These are phyloP conservation scores for Mellivora capensis DNA, from an alignment of 2,113 vertebrate species.

Conservation along the genomic window DNA sequence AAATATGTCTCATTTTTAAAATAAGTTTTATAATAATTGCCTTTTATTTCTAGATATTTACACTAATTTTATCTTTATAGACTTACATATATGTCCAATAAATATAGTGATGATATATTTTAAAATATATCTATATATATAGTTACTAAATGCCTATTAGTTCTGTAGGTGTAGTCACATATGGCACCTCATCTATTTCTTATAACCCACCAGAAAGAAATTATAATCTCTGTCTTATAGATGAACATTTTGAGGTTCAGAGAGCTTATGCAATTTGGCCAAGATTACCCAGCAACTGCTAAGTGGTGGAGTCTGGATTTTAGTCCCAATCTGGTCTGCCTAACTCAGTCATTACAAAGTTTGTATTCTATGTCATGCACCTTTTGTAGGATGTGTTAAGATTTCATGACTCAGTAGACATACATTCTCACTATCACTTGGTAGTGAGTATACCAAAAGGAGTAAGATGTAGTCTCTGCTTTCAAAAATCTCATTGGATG, in stretches of 20 bases:
- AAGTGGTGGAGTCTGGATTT: neutral
- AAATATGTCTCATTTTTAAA: neutral
- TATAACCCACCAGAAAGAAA: neutral
- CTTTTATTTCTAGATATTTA: constrained; percentile 13
- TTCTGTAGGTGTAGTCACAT: neutral
- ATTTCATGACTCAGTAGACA: neutral
- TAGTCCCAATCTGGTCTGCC: neutral
- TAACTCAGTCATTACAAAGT: neutral
- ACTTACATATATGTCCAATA: neutral
- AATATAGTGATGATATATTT: neutral
- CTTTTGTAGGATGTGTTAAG: neutral
- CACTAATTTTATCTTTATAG: neutral
- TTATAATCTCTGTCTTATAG: neutral
- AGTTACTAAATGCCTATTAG: neutral
- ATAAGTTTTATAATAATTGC: neutral
- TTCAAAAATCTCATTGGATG: neutral
- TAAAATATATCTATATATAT: neutral
- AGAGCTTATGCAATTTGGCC: neutral
- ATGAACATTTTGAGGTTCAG: neutral
- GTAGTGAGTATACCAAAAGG: neutral
- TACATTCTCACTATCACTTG: neutral
- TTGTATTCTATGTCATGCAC: neutral
- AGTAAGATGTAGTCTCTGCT: neutral
- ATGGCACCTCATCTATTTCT: neutral
- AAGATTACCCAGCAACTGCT: neutral